Evolutionary conservation across 1,140 invertebrate species (phyloP).

Genomic region (Melanaphis sacchari): DNA sequence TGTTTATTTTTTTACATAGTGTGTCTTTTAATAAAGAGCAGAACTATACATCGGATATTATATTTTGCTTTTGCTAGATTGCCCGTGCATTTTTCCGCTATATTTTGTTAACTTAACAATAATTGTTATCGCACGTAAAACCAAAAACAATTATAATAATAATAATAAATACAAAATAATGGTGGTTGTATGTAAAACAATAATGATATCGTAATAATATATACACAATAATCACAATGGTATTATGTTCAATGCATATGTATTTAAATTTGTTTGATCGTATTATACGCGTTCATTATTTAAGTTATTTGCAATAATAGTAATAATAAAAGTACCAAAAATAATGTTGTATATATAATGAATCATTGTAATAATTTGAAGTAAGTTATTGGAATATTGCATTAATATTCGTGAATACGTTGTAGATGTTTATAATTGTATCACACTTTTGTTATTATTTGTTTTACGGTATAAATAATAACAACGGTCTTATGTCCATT

Average conservation of each 20-base stretch:
- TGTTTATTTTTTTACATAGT: slow-evolving; percentile 14
- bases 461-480: neutral
- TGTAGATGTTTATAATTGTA: neutral
- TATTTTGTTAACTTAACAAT: neutral
- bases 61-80: neutral
- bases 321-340: too few species aligned
- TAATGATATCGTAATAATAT: neutral
- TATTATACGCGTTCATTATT: neutral
- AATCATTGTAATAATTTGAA: neutral
- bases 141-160: neutral
- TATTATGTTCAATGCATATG: neutral
- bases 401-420: neutral
- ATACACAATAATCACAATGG: neutral
- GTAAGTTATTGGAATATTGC: neutral
- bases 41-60: neutral
- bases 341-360: neutral
- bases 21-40: neutral
- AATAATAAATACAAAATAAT: neutral
- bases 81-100: neutral
- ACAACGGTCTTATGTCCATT: neutral
- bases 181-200: neutral
- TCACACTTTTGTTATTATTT: neutral
- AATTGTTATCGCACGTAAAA: neutral
- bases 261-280: slow-evolving; percentile 5
- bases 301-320: neutral